Conservation (phyloP, 1,140 invertebrate genomes). For the Drosophila punjabiensis region DNA sequence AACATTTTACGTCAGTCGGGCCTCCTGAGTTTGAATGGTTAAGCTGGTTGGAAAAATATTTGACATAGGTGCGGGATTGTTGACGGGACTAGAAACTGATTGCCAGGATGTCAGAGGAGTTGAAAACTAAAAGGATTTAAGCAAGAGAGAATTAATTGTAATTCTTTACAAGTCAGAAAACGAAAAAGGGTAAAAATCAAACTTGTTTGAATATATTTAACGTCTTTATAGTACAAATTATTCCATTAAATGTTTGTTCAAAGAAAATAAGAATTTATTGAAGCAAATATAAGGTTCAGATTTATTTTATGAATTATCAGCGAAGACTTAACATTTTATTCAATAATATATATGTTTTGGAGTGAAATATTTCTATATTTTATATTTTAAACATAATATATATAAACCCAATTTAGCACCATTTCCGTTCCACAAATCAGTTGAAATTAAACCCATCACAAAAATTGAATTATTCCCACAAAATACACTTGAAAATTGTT, state of each 20-base stretch:
- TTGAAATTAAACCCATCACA: not conserved
- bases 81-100: slow-evolving; percentile 30
- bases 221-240: not conserved
- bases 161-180: not conserved
- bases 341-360: not conserved
- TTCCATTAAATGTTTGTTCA: not conserved
- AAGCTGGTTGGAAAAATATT: slow-evolving; percentile 53
- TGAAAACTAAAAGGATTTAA: slow-evolving; percentile 29
- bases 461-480: not conserved
- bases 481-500: not conserved
- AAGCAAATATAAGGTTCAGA: not conserved
- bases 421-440: not conserved
- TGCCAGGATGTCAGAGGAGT: slow-evolving; percentile 21
- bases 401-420: not conserved
- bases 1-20: slow-evolving; percentile 50
- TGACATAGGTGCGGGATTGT: slow-evolving; percentile 52
- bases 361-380: no score
- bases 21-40: slow-evolving; percentile 39
- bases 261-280: not conserved
- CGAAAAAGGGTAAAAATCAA: not conserved
- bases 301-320: no score
- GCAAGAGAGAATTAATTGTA: slow-evolving; percentile 1
- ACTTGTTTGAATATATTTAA: not conserved
- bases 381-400: no score
- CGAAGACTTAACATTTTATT: no score